Percentiles rank a stretch among this genome's conserved stretches.
phyloP scores from a whole-genome alignment of 2,113 vertebrate genomes.

The Calypte anna region DNA sequence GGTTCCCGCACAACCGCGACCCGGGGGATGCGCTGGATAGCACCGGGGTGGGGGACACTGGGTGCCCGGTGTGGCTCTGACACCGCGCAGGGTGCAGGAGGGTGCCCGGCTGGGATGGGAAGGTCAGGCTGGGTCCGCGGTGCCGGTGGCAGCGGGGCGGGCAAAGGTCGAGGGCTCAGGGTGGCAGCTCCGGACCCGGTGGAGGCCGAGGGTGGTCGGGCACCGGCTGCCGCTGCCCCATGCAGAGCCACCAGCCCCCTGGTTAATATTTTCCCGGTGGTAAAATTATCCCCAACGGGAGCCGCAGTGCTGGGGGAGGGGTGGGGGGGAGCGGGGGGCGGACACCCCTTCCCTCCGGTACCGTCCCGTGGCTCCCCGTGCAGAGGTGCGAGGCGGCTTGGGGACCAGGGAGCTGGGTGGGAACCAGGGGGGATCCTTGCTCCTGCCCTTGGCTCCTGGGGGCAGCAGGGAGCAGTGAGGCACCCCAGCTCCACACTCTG shows the following conservation, averaged over 20 bases:
- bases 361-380: not conserved
- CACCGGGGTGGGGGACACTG: not conserved
- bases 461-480: fast-evolving
- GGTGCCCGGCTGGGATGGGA: not conserved
- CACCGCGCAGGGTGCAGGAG: not conserved
- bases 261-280: not conserved
- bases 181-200: not conserved
- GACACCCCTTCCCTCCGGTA: not conserved
- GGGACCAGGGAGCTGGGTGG: not conserved
- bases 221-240: not conserved
- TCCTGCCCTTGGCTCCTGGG: fast-evolving
- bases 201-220: not conserved
- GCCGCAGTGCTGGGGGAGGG: not conserved
- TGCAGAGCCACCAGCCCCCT: not conserved
- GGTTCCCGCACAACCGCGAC: not conserved
- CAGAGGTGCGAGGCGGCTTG: not conserved
- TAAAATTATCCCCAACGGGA: not conserved
- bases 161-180: not conserved
- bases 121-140: not conserved
- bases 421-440: not conserved
- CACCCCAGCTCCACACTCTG: not conserved
- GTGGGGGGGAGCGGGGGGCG: too few species aligned
- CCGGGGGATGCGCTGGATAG: not conserved
- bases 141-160: not conserved
- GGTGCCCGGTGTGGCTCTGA: not conserved